Evolutionary conservation across 2,113 vertebrate species (phyloP), one percentile per base, ranked within the genome.

Genomic region (Theristicus caerulescens): DNA sequence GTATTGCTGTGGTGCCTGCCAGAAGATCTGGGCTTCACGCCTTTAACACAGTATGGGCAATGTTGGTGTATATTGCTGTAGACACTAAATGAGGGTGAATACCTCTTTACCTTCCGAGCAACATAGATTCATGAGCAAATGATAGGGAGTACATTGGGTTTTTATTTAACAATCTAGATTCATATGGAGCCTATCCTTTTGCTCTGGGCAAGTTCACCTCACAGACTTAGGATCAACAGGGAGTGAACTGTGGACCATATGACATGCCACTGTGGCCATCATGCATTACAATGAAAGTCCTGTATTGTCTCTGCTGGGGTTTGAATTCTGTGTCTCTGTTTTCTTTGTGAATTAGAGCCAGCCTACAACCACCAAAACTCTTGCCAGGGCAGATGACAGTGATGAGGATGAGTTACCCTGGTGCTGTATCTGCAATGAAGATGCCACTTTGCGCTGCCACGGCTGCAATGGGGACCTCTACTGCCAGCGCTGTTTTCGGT

Each of bases 371-470:
- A 61, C 84, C 29, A 52, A 95, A 55, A 88, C 85, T 77, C 47
- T 97, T 82, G 13, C 62, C 72, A 67, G 65, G 64, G 69, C 92
- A n/a, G 96, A 98, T 54, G 97, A 98, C 86, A 98, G 98, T 12
- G 98, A 98, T 29, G 99, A 99, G 2, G 99, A 99, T 13, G 99
- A 99, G 96, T 98, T 99, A 91, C 99, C 99, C 19, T 99, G 99
- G 99, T 99, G 99, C 96, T 99, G 99, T 95, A 99, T 99, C 98
- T 99, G 99, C 96, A 99, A 99, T 2, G 98, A 98, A 55, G 98
- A 99, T 8, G 99, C 99, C 78, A 95, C 96, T 6, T 73, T 99
- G 64, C 99, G 99, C 71, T 99, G 99, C 85, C 97, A 99, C 44
- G 98, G 98, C 70, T 99, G 99, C 3, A 98, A 99, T 0, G 98